Base-by-base conservation (phyloP, 2,113 vertebrate species). In the Tichodroma muraria region DNA sequence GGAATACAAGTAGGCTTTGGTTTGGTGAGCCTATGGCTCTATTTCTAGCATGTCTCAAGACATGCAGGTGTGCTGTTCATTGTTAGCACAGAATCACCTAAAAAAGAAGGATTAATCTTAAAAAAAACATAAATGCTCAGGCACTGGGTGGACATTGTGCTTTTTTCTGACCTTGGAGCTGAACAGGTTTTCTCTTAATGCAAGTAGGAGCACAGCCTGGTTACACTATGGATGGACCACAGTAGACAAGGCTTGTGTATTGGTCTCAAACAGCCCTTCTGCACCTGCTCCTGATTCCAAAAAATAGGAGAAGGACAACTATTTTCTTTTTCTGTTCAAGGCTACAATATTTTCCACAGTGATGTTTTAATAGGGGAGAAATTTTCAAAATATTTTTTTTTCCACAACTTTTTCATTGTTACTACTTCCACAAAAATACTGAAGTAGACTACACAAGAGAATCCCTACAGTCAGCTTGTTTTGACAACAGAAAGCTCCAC, bases 11-110 rank as follows among this genome's bases (percentile, higher is more conserved):
- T 21, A 1, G 4, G 22, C 38, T 77, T 47, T 60, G 69, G 22
- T 23, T 69, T 40, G 22, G 16, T 21, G 17, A 83, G 28, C 28
- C 7, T 50, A 1, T 27, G 18, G 38, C 19, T 6, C 4, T 25
- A 5, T 37, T 40, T 49, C 24, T 33, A 7, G 25, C 0, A 0
- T 4, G 6, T 50, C 35, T 78, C 30, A 8, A 13, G 38, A 33
- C 4, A 21, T 22, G 15, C 28, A 5, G 24, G 37, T 44, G 24
- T 15, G 13, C 11, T 16, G 2, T 22, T 77, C 4, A 4, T 30
- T 3, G 1, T 17, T 59, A 40, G 42, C 15, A 7, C 0, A 22
- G 38, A 25, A n/a, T 35, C 25, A 24, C 28, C 31, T 37, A 4
- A 70, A 72, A 80, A 27, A 70, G 11, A 16, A 9, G 2, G 9